phyloP scores from a whole-genome alignment of 2,888 invertebrate genomes.

The Cosmopolites sordidus region DNA sequence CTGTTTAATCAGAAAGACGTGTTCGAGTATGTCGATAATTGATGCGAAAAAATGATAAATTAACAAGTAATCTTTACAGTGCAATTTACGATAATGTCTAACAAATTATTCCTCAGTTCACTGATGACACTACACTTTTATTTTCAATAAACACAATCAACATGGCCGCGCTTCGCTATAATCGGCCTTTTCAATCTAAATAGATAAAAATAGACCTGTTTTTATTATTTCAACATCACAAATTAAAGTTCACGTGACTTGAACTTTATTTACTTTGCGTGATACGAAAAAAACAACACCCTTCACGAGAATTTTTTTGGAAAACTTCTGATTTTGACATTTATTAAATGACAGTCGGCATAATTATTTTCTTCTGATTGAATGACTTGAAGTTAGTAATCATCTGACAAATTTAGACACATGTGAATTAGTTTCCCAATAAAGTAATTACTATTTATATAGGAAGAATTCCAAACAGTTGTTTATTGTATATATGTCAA shows the following conservation, averaged over 20 bases:
- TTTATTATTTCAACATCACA: slow-evolving; percentile 1
- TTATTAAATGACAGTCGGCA: slow-evolving; percentile 3
- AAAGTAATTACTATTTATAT: too few species aligned
- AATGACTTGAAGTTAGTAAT: too few species aligned
- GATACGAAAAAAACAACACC: slow-evolving; percentile 13
- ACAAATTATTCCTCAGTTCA: slow-evolving; percentile 8
- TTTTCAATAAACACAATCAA: slow-evolving; percentile 37
- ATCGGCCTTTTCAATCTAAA: slow-evolving; percentile 1
- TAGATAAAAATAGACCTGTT: slow-evolving; percentile 3
- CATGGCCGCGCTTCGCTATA: slow-evolving; percentile 32
- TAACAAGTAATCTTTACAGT: neutral
- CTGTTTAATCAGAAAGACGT: too few species aligned
- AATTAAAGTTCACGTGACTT: slow-evolving; percentile 19
- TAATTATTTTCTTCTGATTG: neutral
- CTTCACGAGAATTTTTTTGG: slow-evolving; percentile 8
- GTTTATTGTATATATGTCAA: too few species aligned
- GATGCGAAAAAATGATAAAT: neutral
- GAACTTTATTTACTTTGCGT: slow-evolving; percentile 12
- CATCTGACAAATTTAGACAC: too few species aligned
- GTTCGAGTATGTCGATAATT: too few species aligned
- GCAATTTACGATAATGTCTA: neutral
- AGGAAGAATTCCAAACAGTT: too few species aligned
- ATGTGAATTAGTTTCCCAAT: too few species aligned
- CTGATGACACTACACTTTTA: slow-evolving; percentile 40
- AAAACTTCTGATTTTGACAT: slow-evolving; percentile 24